phyloP scores from a whole-genome alignment of 1,140 invertebrate species.

The Drosophila kohkoa region DNA sequence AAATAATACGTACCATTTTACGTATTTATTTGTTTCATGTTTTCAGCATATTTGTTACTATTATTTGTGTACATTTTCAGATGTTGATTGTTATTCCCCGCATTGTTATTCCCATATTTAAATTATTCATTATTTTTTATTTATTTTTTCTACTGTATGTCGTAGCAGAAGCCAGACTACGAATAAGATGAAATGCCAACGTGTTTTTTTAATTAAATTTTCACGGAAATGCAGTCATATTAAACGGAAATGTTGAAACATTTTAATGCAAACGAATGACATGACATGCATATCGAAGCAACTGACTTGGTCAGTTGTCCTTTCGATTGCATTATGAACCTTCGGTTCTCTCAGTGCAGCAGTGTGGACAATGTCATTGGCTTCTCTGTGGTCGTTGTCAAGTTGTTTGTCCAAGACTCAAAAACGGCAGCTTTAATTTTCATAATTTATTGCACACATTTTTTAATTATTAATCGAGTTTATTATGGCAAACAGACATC shows the following conservation, averaged over 20 bases:
- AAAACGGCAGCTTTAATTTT: constrained; percentile 2
- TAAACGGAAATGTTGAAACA: constrained; percentile 67
- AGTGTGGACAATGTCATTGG: background rate
- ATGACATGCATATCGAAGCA: constrained; percentile 18
- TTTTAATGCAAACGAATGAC: constrained; percentile 62
- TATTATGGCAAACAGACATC: background rate
- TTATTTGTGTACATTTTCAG: constrained; percentile 15
- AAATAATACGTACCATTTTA: constrained; percentile 47
- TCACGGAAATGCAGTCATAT: constrained; percentile 64
- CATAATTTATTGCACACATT: constrained; percentile 3
- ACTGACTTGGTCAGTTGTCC: constrained; percentile 18
- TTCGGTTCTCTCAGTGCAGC: background rate
- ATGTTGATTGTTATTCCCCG: constrained; percentile 12
- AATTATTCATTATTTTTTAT: constrained; percentile 56
- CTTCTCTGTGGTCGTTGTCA: constrained; percentile 23
- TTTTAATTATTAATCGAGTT: constrained; percentile 21
- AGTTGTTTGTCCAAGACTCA: constrained; percentile 22
- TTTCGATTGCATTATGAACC: background rate
- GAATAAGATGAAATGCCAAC: constrained; percentile 43
- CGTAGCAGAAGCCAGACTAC: constrained; percentile 24
- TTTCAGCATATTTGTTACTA: constrained; percentile 6
- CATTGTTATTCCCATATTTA: constrained; percentile 25
- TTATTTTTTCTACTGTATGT: constrained; percentile 45
- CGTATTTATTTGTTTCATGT: constrained; percentile 19
- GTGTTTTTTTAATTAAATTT: constrained; percentile 68